phyloP scores from a whole-genome alignment of 2,113 vertebrate species.

The Nibea albiflora region DNA sequence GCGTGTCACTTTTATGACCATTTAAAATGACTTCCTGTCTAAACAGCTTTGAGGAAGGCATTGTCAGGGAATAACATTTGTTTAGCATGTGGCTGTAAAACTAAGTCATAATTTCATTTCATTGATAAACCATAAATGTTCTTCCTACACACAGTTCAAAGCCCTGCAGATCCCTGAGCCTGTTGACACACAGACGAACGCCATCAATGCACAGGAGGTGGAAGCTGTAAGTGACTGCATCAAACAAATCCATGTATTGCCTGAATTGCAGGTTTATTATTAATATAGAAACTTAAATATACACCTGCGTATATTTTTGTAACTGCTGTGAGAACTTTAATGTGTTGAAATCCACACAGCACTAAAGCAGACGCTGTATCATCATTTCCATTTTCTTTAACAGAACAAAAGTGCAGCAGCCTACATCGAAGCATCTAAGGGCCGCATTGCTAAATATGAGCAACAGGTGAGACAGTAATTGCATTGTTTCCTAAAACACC shows the following conservation, averaged over 20 bases:
- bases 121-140: conserved; percentile 2
- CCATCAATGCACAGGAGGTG: conserved; percentile 87
- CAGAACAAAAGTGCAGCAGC: conserved; percentile 84
- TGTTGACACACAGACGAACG: conserved; percentile 87
- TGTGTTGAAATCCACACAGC: neutral
- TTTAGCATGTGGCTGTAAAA: neutral
- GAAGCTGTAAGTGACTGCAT: conserved; percentile 88
- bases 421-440: conserved; percentile 88
- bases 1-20: neutral
- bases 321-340: neutral
- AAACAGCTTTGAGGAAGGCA: neutral
- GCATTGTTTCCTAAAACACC: neutral
- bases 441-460: conserved; percentile 86
- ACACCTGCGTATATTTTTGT: neutral
- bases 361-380: neutral
- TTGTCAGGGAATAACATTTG: neutral
- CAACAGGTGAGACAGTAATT: conserved; percentile 82
- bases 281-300: no score
- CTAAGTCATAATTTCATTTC: neutral
- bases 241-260: neutral
- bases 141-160: conserved; percentile 84
- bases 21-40: neutral
- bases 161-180: conserved; percentile 90
- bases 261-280: neutral
- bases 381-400: conserved; percentile 50